Evolutionary conservation across 1,140 invertebrate species (phyloP).

Genomic region (Drosophila equinoxialis): DNA sequence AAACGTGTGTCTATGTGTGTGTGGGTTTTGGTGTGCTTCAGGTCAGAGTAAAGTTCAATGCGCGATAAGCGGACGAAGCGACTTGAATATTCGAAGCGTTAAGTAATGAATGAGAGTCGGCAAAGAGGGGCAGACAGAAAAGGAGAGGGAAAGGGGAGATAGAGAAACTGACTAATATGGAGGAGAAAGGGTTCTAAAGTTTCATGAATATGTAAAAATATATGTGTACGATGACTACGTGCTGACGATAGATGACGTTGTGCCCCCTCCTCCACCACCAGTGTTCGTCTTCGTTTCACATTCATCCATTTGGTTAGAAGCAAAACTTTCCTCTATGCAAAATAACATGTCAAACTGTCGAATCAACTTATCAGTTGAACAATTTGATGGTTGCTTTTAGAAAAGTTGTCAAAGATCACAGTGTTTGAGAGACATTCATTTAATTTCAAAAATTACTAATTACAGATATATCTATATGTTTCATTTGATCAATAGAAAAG

Average conservation of each 20-base stretch:
- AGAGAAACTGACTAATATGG: background rate
- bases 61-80: conserved; percentile 46
- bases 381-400: background rate
- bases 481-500: too few species aligned
- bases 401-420: background rate
- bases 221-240: conserved; percentile 8
- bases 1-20: conserved; percentile 27
- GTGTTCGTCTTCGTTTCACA: background rate
- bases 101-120: conserved; percentile 20
- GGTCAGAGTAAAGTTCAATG: conserved; percentile 59
- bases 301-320: conserved; percentile 5
- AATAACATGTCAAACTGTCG: conserved; percentile 20
- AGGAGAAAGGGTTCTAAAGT: background rate
- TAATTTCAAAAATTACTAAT: too few species aligned
- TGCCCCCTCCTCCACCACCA: background rate
- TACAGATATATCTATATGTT: too few species aligned
- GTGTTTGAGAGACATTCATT: background rate
- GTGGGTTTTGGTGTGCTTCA: conserved; percentile 31
- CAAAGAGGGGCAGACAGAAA: background rate
- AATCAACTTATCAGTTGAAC: conserved; percentile 8
- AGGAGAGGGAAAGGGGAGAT: background rate
- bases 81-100: conserved; percentile 40
- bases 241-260: conserved; percentile 13
- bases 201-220: conserved; percentile 12
- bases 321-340: conserved; percentile 7